Base-by-base conservation (phyloP, 2,888 invertebrate genomes). In the Xestia rhomboidea region DNA sequence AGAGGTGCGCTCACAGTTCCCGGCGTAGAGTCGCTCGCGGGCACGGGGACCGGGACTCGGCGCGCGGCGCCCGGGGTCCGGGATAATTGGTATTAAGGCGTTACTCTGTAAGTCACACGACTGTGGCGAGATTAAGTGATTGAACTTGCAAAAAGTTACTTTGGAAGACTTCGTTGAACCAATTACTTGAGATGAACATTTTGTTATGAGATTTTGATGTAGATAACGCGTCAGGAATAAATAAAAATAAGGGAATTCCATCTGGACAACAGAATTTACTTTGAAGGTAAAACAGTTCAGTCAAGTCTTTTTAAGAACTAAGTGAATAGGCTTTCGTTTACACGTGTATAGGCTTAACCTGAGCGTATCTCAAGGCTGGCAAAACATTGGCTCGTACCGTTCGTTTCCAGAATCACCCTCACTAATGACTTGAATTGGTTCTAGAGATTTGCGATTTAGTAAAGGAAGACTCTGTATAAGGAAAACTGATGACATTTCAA, bases 31-130 rank as follows among this genome's bases (percentile, higher is more conserved):
- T 34, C 13, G 76, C 71, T 80, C 69, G 57, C 76, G 63, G 69
- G 49, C 46, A 24, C 46, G 7, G 57, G 13, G 5, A 34, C 62
- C 41, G 69, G 64, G n/a, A 1, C 46, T 44, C 27, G 57, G 57
- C 27, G 15, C 5, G 34, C 34, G 34, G 34, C 34, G 34, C 54
- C 30, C 21, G 68, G 41, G 24, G 1, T 49, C 57, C 57, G 72
- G 63, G 69, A 71, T 83, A 73, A 83, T 84, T 73, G 73, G 73
- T 66, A 76, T 68, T 76, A 73, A 63, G 63, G 82, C 71, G 84
- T 72, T 54, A 66, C 49, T 66, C 30, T 73, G 71, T 72, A 80
- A 84, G 66, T 84, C 72, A 73, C 70, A 54, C 70, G 63, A 64
- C 68, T 38, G n/a, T 54, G 60, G 44, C 75, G 60, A 70, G 60